These are phyloP conservation scores for Zelostemma sp. DNA, from an alignment of 1,140 invertebrate species.

Conservation along the genomic window DNA sequence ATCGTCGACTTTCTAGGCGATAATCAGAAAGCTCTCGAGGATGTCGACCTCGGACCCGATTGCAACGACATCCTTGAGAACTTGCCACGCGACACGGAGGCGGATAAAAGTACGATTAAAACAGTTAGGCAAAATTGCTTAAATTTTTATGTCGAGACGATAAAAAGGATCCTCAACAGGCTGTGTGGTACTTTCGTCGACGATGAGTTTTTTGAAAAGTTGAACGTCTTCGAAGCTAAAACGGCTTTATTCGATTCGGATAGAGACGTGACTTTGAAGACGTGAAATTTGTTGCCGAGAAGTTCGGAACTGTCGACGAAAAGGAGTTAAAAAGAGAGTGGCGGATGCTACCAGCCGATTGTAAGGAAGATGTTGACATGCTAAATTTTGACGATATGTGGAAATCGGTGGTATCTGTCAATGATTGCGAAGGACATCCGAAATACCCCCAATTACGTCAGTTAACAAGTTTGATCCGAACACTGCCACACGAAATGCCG, in stretches of 20 bases:
- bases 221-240: constrained; percentile 2
- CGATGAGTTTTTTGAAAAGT: constrained; percentile 7
- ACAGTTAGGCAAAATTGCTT: constrained; percentile 8
- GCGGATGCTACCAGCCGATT: neutral
- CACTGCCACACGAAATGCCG: constrained; percentile 25
- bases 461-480: constrained; percentile 4
- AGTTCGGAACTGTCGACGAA: constrained; percentile 16
- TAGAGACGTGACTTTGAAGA: neutral
- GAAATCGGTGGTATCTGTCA: constrained; percentile 9
- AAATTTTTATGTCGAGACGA: constrained; percentile 22
- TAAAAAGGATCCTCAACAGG: constrained; percentile 17
- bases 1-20: neutral
- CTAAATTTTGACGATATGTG: constrained; percentile 18
- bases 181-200: constrained; percentile 20
- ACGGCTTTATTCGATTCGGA: neutral
- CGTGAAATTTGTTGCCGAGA: constrained; percentile 7
- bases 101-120: neutral
- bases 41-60: constrained; percentile 13
- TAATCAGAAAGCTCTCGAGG: constrained; percentile 14
- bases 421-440: neutral
- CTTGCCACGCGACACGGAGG: neutral
- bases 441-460: neutral
- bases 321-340: neutral
- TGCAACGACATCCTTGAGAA: constrained; percentile 4
- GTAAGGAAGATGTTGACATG: neutral